Percentiles rank a stretch among this genome's conserved stretches.
These are phyloP conservation scores for Poecilia latipinna DNA, from an alignment of 2,113 vertebrate genomes.

Conservation along the genomic window DNA sequence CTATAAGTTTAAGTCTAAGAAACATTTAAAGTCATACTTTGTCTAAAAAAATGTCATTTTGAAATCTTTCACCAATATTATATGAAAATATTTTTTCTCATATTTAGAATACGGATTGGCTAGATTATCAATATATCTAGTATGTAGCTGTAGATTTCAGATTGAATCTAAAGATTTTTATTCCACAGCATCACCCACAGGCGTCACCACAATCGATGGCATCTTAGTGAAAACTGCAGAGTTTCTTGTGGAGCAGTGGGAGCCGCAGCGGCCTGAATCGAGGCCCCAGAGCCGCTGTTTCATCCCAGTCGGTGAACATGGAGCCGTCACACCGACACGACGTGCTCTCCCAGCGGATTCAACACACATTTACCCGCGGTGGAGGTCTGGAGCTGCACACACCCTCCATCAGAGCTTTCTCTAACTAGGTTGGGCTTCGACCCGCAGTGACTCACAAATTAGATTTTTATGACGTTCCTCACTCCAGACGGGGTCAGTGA, in stretches of 20 bases:
- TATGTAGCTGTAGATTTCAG: too few species aligned
- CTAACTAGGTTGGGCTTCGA: not conserved
- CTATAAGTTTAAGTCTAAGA: too few species aligned
- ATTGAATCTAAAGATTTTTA: too few species aligned
- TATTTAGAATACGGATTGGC: too few species aligned
- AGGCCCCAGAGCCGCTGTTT: not conserved
- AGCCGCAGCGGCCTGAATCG: not conserved
- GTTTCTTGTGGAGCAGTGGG: not conserved
- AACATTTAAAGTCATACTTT: too few species aligned
- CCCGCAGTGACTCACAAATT: not conserved
- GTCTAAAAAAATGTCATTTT: too few species aligned
- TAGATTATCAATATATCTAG: too few species aligned
- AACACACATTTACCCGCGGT: not conserved
- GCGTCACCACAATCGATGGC: not conserved
- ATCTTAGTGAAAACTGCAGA: not conserved
- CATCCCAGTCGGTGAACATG: not conserved
- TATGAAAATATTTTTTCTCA: too few species aligned
- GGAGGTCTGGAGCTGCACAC: not conserved
- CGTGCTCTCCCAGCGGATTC: not conserved
- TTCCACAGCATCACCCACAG: too few species aligned
- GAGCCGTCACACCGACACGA: not conserved
- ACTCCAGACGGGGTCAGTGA: conserved; percentile 24
- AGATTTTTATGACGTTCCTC: conserved; percentile 9
- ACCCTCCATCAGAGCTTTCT: not conserved
- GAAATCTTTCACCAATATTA: too few species aligned